Evolutionary conservation across 2,888 invertebrate species (phyloP), one percentile per base, ranked within the genome.

Genomic region (Rambutsinella grinnellia): DNA sequence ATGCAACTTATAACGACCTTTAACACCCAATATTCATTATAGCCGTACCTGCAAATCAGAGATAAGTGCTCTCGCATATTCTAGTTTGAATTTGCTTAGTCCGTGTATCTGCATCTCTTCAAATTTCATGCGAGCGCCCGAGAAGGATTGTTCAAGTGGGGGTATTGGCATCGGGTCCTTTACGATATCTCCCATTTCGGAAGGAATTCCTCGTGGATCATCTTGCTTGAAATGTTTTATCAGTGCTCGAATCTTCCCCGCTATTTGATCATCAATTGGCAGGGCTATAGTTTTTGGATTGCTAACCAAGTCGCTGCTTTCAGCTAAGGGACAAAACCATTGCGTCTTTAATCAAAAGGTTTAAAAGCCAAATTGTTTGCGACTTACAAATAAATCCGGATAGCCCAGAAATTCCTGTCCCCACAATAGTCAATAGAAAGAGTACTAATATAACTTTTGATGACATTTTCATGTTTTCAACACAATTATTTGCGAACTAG

Each of bases 91-190:
- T 85, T 93, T 92, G 80, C 92, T 93, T 70, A 95, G 87, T 1
- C 95, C 95, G 83, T 92, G 89, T 0, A 94, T 90, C 66, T 90
- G 89, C 5, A 92, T 90, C 79, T 93, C 89, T 84, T 89, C 91
- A 86, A 95, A 93, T 82, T 90, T 88, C 86, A 95, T 89, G 8
- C 90, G 91, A 36, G 90, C 56, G 26, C 80, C 90, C 67, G 92
- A 91, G 80, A 94, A 89, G 2, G 91, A 91, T 84, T 93, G 92
- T 68, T 90, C 90, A 87, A 93, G 91, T 81, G 93, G 91, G 0
- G 94, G 94, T 24, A 95, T 91, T 0, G 89, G 87, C 88, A 94
- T 91, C 0, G 96, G 95, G 85, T 95, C 95, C 0, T 93, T 93
- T 63, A 95, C 89, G 0, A 92, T 90, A 0, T 90, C 91, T 15